Evolutionary conservation across 2,113 vertebrate genomes (phyloP), one percentile per base, ranked within the genome.

Genomic region (Menura novaehollandiae): DNA sequence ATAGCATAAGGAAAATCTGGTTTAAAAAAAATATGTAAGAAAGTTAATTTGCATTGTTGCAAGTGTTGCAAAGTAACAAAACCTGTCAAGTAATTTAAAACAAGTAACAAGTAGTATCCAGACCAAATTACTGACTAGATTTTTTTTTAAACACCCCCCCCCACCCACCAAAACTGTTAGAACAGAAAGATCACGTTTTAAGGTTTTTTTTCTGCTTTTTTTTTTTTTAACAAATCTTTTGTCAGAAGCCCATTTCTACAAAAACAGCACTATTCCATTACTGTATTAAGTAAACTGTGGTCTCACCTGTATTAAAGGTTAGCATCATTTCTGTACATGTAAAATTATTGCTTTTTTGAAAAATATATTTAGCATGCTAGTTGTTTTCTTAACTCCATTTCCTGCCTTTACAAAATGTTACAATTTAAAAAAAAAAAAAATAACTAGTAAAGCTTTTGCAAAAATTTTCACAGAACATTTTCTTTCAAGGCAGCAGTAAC

Each of bases 271-370:
- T 98, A 97, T 85, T 79, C 93, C 83, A 43, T 97, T 96, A 97
- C 74, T 82, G 96, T 93, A 95, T 95, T 97, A 97, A 97, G 98
- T 98, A 98, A 98, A 98, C 96, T 83, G 98, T 96, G 97, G 97
- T 98, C 95, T 97, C 95, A 95, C 96, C 96, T 96, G 98, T 97
- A 97, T 97, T 98, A 98, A 98, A 98, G 97, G 95, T 97, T 98
- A 98, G 96, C 97, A 97, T 98, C 90, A 96, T 98, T 97, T 98
- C 98, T 98, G 97, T 98, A 98, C 98, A 97, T 98, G 98, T 98
- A 98, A 98, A 99, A 99, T 98, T 98, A 98, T 98, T 98, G 98
- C 98, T 98, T 98, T 97, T 96, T 97, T 98, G 97, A 98, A 98
- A 98, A 98, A 98, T 98, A 98, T 98, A 98, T 97, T 98, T 98